These are phyloP conservation scores for Papilio helenus DNA, from an alignment of 1,140 invertebrate genomes.

Conservation along the genomic window DNA sequence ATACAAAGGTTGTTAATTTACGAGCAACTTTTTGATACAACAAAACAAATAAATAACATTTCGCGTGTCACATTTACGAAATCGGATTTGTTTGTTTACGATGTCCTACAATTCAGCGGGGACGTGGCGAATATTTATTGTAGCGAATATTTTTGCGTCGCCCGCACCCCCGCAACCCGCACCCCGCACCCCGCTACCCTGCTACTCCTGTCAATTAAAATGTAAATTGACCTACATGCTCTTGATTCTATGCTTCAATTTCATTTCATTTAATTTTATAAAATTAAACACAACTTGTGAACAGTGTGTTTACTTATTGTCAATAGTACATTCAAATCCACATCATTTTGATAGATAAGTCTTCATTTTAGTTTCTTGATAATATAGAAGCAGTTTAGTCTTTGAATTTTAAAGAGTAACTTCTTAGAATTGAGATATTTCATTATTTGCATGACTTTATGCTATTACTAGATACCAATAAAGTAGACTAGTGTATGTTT, in stretches of 20 bases:
- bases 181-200: not conserved
- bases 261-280: not conserved
- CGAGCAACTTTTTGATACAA: slow-evolving; percentile 4
- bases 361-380: no score
- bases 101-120: slow-evolving; percentile 24
- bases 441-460: no score
- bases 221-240: slow-evolving; percentile 16
- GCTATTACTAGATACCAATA: no score
- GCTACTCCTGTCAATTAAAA: slow-evolving; percentile 10
- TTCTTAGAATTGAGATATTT: no score
- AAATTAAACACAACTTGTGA: not conserved
- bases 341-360: no score
- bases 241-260: not conserved
- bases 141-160: not conserved
- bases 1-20: slow-evolving; percentile 11
- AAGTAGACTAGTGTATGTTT: no score
- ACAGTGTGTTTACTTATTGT: not conserved
- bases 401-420: no score
- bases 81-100: slow-evolving; percentile 27
- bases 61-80: slow-evolving; percentile 10
- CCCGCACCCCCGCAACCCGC: not conserved
- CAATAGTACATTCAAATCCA: no score
- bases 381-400: no score
- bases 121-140: slow-evolving; percentile 9
- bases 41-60: slow-evolving; percentile 25